phyloP scores from a whole-genome alignment of 2,888 invertebrate species.

The Ischnus inquisitorius region DNA sequence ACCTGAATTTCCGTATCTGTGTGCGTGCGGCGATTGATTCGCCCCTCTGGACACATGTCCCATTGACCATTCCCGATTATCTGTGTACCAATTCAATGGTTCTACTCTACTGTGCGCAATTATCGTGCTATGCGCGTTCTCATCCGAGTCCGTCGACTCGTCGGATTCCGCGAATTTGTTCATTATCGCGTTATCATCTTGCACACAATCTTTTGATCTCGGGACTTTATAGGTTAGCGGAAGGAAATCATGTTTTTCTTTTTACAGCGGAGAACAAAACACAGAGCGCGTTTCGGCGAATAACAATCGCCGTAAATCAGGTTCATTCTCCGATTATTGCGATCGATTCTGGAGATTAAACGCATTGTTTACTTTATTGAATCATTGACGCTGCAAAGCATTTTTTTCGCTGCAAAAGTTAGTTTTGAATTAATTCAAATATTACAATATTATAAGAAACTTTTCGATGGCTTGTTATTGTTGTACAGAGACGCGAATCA shows the following conservation, averaged over 20 bases:
- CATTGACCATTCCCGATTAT: slow-evolving; percentile 45
- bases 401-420: background rate
- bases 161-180: slow-evolving; percentile 44
- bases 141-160: slow-evolving; percentile 46
- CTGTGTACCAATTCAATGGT: slow-evolving; percentile 51
- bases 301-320: background rate
- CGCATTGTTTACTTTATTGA: background rate
- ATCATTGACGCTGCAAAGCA: background rate
- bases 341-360: background rate
- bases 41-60: slow-evolving; percentile 19
- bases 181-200: slow-evolving; percentile 44
- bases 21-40: slow-evolving; percentile 23
- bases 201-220: slow-evolving; percentile 6
- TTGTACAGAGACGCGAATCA: background rate
- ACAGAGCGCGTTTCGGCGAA: background rate
- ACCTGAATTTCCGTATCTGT: background rate
- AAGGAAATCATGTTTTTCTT: slow-evolving; percentile 33
- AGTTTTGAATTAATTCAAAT: background rate
- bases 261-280: slow-evolving; percentile 27
- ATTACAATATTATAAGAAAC: background rate
- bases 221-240: slow-evolving; percentile 33
- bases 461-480: background rate
- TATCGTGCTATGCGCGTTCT: background rate
- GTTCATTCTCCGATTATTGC: background rate
- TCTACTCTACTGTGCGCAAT: slow-evolving; percentile 14